A percentile compares a stretch with the other conserved stretches of the same genome.
phyloP scores from a whole-genome alignment of 2,113 vertebrate genomes.

The Menura novaehollandiae region DNA sequence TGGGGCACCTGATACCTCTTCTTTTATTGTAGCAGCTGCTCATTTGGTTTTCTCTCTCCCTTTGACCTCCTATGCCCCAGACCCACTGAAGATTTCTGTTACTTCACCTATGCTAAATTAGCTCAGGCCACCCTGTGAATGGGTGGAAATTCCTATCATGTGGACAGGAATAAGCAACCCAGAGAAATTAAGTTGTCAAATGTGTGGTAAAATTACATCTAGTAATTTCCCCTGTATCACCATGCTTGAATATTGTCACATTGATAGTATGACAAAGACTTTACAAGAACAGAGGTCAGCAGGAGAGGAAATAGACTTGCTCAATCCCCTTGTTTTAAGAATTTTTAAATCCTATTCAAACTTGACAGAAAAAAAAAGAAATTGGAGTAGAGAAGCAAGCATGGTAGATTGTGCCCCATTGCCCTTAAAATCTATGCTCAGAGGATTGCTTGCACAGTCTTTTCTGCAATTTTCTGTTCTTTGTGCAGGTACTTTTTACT shows the following conservation, averaged over 20 bases:
- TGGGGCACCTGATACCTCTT: neutral
- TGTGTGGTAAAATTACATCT: neutral
- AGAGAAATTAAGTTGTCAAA: neutral
- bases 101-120: neutral
- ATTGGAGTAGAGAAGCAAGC: neutral
- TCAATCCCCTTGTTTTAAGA: neutral
- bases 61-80: neutral
- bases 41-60: neutral
- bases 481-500: neutral
- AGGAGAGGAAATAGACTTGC: neutral
- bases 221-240: accelerated
- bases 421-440: neutral
- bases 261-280: neutral
- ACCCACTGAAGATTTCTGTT: neutral
- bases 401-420: neutral
- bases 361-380: neutral
- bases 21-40: neutral
- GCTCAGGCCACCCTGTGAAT: neutral
- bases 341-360: neutral
- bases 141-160: neutral
- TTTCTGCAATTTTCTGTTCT: neutral
- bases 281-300: neutral
- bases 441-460: neutral
- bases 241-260: neutral
- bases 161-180: neutral